Base-by-base conservation (phyloP, 2,113 vertebrate species). In the Edolisoma coerulescens region DNA sequence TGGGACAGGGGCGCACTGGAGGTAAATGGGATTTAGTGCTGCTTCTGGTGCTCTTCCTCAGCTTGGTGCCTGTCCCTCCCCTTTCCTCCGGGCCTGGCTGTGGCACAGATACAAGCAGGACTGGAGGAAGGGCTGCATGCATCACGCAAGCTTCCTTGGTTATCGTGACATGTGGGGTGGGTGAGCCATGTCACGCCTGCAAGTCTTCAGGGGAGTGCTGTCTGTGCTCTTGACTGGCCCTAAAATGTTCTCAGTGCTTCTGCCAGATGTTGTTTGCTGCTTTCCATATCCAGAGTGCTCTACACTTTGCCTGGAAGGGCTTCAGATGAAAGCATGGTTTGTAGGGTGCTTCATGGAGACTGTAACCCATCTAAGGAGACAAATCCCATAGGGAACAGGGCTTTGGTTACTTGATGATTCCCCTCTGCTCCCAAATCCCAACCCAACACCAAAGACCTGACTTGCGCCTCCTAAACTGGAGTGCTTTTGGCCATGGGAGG, bases 1-100 rank as follows among this genome's bases (percentile, higher is more conserved):
- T 99, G 97, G 99, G 99, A 74, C 99, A 99, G 97, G 99, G 99
- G 44, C 98, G 99, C 91, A 99, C 99, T 7, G 99, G 99, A 98
- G 99, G 99, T 99, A 97, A 97, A 96, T 78, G 64, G 88, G 54
- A 89, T 59, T 91, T 96, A 93, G 96, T 93, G 82, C 78, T 86
- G 90, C 93, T 96, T 79, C 90, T 89, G 87, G 84, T 89, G 83
- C 95, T 88, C 71, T 87, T 94, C 71, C 73, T 94, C 95, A 90
- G 87, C 54, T 60, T 96, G 42, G 69, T 92, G 86, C 80, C 88
- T 93, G 65, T 90, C 67, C 71, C 35, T 89, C 44, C 52, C 67
- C 75, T 93, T 84, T 96, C 88, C 95, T 91, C 82, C 0, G 28
- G 59, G 78, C 85, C 85, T 95, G 82, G 50, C 85, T 80, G 70